phyloP scores from a whole-genome alignment of 2,113 vertebrate species.

The Gallinago jamesoni region DNA sequence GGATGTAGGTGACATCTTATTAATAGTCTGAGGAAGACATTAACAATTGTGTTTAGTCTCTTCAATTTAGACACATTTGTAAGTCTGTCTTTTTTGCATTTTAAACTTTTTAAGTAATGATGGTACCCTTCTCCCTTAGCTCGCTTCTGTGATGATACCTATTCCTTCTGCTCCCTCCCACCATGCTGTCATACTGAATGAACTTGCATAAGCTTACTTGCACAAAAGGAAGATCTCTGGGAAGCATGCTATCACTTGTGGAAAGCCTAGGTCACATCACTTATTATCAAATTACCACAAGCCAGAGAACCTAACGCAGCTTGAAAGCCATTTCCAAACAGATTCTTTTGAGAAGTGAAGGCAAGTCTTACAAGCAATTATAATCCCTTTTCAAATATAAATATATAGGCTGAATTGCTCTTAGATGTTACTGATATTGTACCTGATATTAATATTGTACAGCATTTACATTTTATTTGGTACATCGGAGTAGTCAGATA shows the following conservation, averaged over 20 bases:
- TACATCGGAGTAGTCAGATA: neutral
- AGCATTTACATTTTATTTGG: neutral
- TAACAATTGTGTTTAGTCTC: neutral
- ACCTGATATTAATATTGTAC: neutral
- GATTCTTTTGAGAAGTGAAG: neutral
- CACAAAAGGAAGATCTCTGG: neutral
- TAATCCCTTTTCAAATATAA: neutral
- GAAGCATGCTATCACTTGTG: neutral
- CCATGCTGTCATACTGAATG: neutral
- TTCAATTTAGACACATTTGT: neutral
- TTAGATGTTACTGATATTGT: neutral
- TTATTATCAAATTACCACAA: neutral
- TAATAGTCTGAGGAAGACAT: constrained; percentile 76
- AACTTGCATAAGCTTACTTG: neutral
- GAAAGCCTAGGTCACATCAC: neutral
- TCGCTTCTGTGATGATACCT: neutral
- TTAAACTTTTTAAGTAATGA: neutral
- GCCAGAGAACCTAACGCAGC: neutral
- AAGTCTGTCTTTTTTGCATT: neutral
- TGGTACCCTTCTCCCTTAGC: neutral
- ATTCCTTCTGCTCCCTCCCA: neutral
- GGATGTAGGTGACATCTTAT: constrained; percentile 93
- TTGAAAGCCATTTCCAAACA: neutral
- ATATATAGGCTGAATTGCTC: neutral
- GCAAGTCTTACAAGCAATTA: neutral